A percentile compares a stretch with the other conserved stretches of the same genome.
Evolutionary conservation across 35 echinoderm and acorn worm genomes (phyloP).

Genomic region (Antedon bifida): DNA sequence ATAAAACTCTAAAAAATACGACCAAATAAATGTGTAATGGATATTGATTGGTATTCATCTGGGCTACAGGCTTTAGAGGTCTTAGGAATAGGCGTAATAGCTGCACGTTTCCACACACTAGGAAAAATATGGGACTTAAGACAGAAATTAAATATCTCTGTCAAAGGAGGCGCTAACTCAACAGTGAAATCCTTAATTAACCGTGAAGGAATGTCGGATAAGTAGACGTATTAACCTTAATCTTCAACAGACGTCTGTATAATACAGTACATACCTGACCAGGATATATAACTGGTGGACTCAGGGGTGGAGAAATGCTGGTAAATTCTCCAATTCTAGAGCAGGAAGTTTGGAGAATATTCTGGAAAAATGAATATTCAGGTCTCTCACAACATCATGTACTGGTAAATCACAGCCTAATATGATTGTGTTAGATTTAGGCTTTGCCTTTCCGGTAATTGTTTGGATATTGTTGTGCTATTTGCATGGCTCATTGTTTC

Average conservation of each 20-base stretch:
- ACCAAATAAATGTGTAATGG: constrained; percentile 19
- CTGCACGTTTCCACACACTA: not conserved
- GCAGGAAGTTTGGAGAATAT: not conserved
- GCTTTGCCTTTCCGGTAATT: not conserved
- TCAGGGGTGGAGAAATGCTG: not conserved
- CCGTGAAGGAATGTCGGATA: not conserved
- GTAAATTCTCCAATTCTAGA: not conserved
- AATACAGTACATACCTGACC: not conserved
- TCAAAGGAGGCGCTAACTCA: not conserved
- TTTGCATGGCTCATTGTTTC: not conserved
- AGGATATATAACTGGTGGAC: not conserved
- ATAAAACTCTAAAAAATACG: constrained; percentile 9
- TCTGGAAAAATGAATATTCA: not conserved
- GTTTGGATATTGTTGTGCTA: not conserved
- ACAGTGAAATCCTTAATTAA: not conserved
- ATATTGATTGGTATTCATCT: not conserved
- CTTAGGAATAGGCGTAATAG: not conserved
- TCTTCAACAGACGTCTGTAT: not conserved
- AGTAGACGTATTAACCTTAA: not conserved
- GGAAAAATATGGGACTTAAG: not conserved
- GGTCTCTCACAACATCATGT: not conserved
- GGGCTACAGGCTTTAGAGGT: not conserved
- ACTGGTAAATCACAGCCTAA: not conserved
- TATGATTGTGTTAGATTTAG: not conserved
- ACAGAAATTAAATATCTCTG: not conserved